Evolutionary conservation across 2,113 vertebrate genomes (phyloP).

Genomic region (Oncorhynchus kisutch): DNA sequence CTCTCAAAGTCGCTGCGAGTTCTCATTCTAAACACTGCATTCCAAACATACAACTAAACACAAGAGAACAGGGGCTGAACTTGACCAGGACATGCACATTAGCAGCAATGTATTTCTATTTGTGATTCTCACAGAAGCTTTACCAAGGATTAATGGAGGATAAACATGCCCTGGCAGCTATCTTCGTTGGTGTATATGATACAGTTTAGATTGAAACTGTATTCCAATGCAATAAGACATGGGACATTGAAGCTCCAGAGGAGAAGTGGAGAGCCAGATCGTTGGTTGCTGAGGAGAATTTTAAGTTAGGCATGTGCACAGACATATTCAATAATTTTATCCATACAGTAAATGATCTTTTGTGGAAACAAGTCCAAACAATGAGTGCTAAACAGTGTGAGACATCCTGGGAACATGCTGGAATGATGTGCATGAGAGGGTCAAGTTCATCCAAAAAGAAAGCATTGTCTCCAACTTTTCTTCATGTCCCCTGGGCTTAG

Average conservation of each 20-base stretch:
- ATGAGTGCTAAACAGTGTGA: conserved; percentile 38
- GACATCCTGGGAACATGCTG: conserved; percentile 68
- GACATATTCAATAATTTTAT: conserved; percentile 6
- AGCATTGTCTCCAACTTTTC: conserved; percentile 83
- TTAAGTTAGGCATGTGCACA: conserved; percentile 3
- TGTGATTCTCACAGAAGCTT: background rate
- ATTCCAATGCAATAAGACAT: conserved; percentile 4
- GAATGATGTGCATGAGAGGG: conserved; percentile 84
- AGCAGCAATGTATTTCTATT: conserved; percentile 15
- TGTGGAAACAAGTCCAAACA: conserved; percentile 68
- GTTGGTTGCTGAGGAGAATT: conserved; percentile 14
- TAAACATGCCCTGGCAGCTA: background rate
- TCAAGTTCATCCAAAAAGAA: conserved; percentile 84
- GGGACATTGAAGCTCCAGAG: conserved; percentile 29
- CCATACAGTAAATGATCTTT: background rate
- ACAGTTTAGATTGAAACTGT: conserved; percentile 29
- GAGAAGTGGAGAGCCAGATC: conserved; percentile 8
- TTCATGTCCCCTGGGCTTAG: conserved; percentile 83
- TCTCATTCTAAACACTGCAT: conserved; percentile 66
- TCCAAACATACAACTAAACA: conserved; percentile 57
- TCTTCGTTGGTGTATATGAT: background rate
- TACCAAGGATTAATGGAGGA: background rate
- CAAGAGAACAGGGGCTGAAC: conserved; percentile 57
- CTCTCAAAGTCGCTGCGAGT: conserved; percentile 63
- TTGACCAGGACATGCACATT: conserved; percentile 64